Conservation (phyloP, 2,797 vertebrate genomes). For the Trachurus trachurus region DNA sequence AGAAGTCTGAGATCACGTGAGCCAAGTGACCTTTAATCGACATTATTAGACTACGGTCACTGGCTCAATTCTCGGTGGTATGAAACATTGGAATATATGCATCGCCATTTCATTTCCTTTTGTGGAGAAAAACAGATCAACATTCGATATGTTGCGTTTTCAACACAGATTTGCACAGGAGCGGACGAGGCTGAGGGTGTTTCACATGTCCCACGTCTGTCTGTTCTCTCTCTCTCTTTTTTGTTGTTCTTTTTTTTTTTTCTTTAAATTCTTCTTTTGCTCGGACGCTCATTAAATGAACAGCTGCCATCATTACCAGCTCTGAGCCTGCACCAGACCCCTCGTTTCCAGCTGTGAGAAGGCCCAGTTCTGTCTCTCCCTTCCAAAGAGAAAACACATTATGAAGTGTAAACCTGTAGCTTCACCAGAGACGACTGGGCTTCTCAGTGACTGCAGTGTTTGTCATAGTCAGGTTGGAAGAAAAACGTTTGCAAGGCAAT, state of each 20-base stretch:
- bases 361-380: conserved; percentile 74
- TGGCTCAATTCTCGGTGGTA: conserved; percentile 59
- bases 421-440: conserved; percentile 58
- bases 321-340: conserved; percentile 60
- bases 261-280: not conserved
- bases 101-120: conserved; percentile 49
- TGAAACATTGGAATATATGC: conserved; percentile 68
- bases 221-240: conserved; percentile 2
- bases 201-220: conserved; percentile 53
- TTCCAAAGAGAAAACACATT: conserved; percentile 75
- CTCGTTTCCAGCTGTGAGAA: conserved; percentile 72
- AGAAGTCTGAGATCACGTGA: conserved; percentile 69
- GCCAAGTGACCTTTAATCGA: conserved; percentile 44
- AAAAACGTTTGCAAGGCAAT: conserved; percentile 65
- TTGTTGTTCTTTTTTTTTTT: not conserved
- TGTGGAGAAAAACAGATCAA: conserved; percentile 49
- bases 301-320: conserved; percentile 68
- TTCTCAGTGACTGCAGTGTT: conserved; percentile 48
- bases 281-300: conserved; percentile 65
- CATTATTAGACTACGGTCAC: conserved; percentile 60
- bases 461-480: conserved; percentile 51
- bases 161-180: conserved; percentile 76
- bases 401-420: conserved; percentile 64
- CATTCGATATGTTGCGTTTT: conserved; percentile 47
- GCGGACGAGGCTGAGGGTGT: conserved; percentile 62